phyloP scores from a whole-genome alignment of 1,140 invertebrate species.

The Amphibalanus amphitrite region DNA sequence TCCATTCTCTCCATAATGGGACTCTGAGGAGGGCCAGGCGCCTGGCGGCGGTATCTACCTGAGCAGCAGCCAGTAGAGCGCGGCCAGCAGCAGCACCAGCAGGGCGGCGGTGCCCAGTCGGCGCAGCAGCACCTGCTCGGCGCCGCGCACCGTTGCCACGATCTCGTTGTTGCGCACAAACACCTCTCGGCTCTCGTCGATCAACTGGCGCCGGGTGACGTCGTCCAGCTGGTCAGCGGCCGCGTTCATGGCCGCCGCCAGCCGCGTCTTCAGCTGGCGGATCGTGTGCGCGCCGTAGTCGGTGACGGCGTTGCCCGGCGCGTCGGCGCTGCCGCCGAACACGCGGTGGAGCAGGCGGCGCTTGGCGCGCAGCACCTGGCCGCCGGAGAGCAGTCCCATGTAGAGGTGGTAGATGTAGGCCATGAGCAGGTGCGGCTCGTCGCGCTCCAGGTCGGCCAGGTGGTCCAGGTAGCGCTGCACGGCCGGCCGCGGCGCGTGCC shows the following conservation, averaged over 20 bases:
- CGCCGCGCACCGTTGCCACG: slow-evolving; percentile 44
- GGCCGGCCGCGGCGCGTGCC: slow-evolving; percentile 34
- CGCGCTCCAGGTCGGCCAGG: slow-evolving; percentile 42
- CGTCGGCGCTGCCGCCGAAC: slow-evolving; percentile 25
- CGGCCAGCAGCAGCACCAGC: background rate
- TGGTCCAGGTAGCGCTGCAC: slow-evolving; percentile 48
- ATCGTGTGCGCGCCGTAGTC: slow-evolving; percentile 40
- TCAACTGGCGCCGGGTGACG: slow-evolving; percentile 42
- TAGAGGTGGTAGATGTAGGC: slow-evolving; percentile 67
- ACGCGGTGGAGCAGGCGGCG: slow-evolving; percentile 37
- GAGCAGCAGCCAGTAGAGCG: background rate
- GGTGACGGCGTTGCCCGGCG: slow-evolving; percentile 37
- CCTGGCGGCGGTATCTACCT: too few relatives aligned
- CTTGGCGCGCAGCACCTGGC: slow-evolving; percentile 56
- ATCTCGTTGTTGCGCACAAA: slow-evolving; percentile 55
- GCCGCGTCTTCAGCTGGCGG: slow-evolving; percentile 40
- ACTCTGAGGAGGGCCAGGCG: too few relatives aligned
- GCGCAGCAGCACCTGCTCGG: slow-evolving; percentile 28
- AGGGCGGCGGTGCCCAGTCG: slow-evolving; percentile 19
- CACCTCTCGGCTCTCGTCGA: slow-evolving; percentile 56
- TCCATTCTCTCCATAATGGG: too few relatives aligned
- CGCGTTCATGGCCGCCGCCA: slow-evolving; percentile 45
- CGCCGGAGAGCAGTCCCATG: slow-evolving; percentile 58
- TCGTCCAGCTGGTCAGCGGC: slow-evolving; percentile 45
- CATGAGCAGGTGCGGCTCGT: slow-evolving; percentile 44